Base-by-base conservation (phyloP, 23 tunicate species). In the Styela clava region DNA sequence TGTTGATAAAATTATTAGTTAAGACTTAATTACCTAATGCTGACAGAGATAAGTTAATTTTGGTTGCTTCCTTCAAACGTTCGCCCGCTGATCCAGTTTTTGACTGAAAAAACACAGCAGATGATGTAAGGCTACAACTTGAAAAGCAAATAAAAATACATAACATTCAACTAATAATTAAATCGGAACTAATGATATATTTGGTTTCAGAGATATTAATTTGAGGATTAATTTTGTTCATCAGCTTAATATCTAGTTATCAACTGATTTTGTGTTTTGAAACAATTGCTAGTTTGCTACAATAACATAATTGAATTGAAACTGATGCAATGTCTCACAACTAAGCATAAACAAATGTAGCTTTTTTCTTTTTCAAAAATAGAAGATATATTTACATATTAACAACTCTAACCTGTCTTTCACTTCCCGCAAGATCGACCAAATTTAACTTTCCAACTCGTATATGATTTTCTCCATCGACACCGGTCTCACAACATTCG, bases 351-450 rank as follows among this genome's bases (percentile, higher is more conserved):
- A n/a, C n/a, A n/a, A n/a, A n/a, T n/a, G n/a, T n/a, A n/a, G n/a
- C n/a, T n/a, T n/a, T n/a, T n/a, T n/a, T n/a, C n/a, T n/a, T n/a
- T n/a, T n/a, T n/a, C n/a, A n/a, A n/a, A n/a, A n/a, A n/a, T n/a
- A n/a, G n/a, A n/a, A n/a, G n/a, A n/a, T n/a, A n/a, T n/a, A n/a
- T n/a, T n/a, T n/a, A n/a, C n/a, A n/a, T n/a, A n/a, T n/a, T n/a
- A n/a, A n/a, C n/a, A n/a, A n/a, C n/a, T n/a, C 9, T 33, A 21
- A 93, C 98, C 85, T 94, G 98, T 74, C 98, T 78, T 82, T 94
- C 98, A 79, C 95, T 88, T 12, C 98, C 98, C 52, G 98, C 98
- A 35, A 94, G 74, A 79, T 94, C 98, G 72, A 94, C 98, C 22
- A 94, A 81, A 37, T 94, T 94, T 21, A 94, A 84, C 52, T 89